Evolutionary conservation across 2,888 invertebrate species (phyloP), one percentile per base, ranked within the genome.

Genomic region (Meloe dianella): DNA sequence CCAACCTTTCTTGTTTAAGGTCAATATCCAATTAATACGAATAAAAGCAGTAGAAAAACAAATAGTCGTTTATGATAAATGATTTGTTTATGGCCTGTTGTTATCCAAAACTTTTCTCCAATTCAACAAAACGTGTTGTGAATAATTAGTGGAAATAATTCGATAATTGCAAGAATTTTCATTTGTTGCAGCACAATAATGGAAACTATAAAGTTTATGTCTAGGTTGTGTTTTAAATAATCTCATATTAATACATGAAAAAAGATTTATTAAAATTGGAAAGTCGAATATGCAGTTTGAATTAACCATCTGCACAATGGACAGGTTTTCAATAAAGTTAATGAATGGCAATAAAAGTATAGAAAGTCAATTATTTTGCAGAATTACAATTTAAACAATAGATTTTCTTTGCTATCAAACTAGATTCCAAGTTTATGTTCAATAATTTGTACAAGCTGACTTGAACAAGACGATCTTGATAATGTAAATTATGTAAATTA

Each of bases 101-200:
- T 27, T n/a, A n/a, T n/a, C n/a, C n/a, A n/a, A n/a, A n/a, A n/a
- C n/a, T n/a, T n/a, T n/a, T n/a, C n/a, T n/a, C n/a, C n/a, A n/a
- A n/a, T n/a, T n/a, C n/a, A n/a, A 27, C 27, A 27, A 27, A 27
- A 27, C 66, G 67, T 67, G 69, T 51, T 41, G 47, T 47, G 65
- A 67, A 70, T 66, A 54, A 70, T n/a, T 64, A 70, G 67, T 70
- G 69, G 67, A 70, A 70, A 70, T 10, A 2, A 41, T 47, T 56
- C 47, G 14, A 32, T 57, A 27, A 27, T 27, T 27, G 4, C 4
- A 27, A 35, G 20, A 63, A 35, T 56, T n/a, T n/a, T n/a, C n/a
- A n/a, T n/a, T n/a, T n/a, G n/a, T n/a, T n/a, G n/a, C n/a, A n/a
- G 63, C 60, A 57, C 6, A 7, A 12, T 41, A n/a, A 41, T 41